Evolutionary conservation across 1,140 invertebrate genomes (phyloP), one percentile per base, ranked within the genome.

Genomic region (Ostrea edulis): DNA sequence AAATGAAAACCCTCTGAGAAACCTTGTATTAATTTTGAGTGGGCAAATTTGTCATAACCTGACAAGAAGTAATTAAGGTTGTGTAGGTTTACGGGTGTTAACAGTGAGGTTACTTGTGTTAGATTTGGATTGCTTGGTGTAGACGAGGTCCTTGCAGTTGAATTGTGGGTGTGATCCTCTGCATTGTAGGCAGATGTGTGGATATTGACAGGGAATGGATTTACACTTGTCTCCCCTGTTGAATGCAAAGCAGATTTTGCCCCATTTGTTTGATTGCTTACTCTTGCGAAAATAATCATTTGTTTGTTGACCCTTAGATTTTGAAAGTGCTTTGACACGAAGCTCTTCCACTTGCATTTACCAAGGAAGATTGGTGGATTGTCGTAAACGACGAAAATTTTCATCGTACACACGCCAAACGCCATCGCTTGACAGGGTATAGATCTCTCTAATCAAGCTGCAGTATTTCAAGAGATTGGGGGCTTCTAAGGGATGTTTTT

Each of bases 381-480:
- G 83, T 11, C 87, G 0, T 25, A 88, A 9, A 44, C 53, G 14
- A 54, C 87, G 82, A 22, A 88, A 88, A 5, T 82, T 35, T 85
- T 85, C 83, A 58, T 88, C 87, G 22, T 88, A 88, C 4, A 25
- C 35, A 2, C 53, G 20, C 44, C 55, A 84, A 20, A 65, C 82
- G 11, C 35, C 22, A 44, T 85, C 62, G 0, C 83, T 83, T 51
- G 44, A 51, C 2, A 54, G 8, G 22, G 62, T 82, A 35, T 54
- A 55, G 5, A 84, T 51, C 1, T 88, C 81, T 44, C 52, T 53
- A 12, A 88, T 51, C 14, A 71, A 85, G 5, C 35, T 77, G 58
- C 68, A 77, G 77, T 88, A 88, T 88, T 88, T 88, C n/a, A 88
- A 82, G 29, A 88, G 44, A 22, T 85, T 71, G 44, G 53, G 29